These are phyloP conservation scores for Rhagoletis zephyria DNA, from an alignment of 1,140 invertebrate genomes.

Conservation along the genomic window DNA sequence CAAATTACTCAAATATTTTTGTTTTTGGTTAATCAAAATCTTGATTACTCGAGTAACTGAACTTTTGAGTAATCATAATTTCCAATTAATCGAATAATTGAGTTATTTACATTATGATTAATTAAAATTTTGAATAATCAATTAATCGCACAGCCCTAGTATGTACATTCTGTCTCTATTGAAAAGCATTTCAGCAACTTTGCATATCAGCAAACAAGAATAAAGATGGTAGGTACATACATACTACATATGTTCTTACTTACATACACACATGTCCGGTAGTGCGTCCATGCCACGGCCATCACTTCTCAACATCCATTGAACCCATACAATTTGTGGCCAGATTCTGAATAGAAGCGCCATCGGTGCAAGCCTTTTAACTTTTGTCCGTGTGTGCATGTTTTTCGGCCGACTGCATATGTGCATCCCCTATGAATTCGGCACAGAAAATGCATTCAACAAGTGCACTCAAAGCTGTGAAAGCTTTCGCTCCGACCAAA, in stretches of 20 bases:
- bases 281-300: background rate
- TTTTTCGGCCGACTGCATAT: background rate
- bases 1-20: no score
- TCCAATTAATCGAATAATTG: no score
- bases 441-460: slow-evolving; percentile 7
- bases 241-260: background rate
- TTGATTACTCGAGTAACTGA: no score
- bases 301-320: background rate
- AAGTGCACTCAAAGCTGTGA: slow-evolving; percentile 24
- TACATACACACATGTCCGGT: background rate
- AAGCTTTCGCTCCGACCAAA: slow-evolving; percentile 21
- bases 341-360: background rate
- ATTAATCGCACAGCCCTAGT: no score
- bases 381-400: background rate
- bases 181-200: no score
- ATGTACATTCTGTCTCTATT: no score
- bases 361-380: background rate
- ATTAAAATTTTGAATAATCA: no score
- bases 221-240: no score
- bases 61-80: no score
- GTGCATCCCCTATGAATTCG: background rate
- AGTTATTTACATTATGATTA: no score
- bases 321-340: background rate
- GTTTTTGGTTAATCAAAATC: no score
- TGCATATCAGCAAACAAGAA: no score